Base-by-base conservation (phyloP, 2,888 invertebrate species). In the Drosophila atripex region DNA sequence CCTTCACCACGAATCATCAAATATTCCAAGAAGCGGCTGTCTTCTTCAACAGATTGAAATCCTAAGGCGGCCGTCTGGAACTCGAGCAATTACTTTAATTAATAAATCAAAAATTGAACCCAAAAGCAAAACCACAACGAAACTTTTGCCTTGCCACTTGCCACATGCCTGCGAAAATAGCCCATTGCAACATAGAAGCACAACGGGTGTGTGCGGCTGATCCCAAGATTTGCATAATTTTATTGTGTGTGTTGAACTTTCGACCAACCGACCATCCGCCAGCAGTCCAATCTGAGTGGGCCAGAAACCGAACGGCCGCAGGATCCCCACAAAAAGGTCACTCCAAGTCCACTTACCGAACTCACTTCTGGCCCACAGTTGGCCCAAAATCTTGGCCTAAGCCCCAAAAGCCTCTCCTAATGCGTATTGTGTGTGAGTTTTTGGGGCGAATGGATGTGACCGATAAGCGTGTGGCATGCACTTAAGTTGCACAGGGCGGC, bases 331-430 rank as follows among this genome's bases (percentile, higher is more conserved):
- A 80, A 77, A 86, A 87, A 82, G 82, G 82, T 82, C 82, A 82
- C 77, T 87, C 85, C 84, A 87, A 82, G 82, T 80, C 82, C 82
- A 87, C 82, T 82, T 82, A 82, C 78, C 72, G 23, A 82, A 86
- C 85, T 82, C 70, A 78, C 76, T 80, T 77, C 57, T 60, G 58
- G 49, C 38, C 73, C 65, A 54, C 76, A 80, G 72, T 80, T 65
- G 63, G 41, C 30, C 82, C 69, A 71, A 82, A 82, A 76, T 84
- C 85, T 80, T 82, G 71, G 68, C 70, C 76, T 84, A 85, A 86
- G 49, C 71, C 84, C 87, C 75, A 84, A 80, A 86, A 86, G 87
- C 80, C 66, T 35, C 23, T 51, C 25, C n/a, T 35, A 35, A 35
- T 35, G n/a, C 35, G n/a, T 35, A 35, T 35, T 43, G 14, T 12